Percentiles rank a stretch among this genome's conserved stretches.
phyloP scores from a whole-genome alignment of 2,113 vertebrate species.

The Ceuthmochares aereus region DNA sequence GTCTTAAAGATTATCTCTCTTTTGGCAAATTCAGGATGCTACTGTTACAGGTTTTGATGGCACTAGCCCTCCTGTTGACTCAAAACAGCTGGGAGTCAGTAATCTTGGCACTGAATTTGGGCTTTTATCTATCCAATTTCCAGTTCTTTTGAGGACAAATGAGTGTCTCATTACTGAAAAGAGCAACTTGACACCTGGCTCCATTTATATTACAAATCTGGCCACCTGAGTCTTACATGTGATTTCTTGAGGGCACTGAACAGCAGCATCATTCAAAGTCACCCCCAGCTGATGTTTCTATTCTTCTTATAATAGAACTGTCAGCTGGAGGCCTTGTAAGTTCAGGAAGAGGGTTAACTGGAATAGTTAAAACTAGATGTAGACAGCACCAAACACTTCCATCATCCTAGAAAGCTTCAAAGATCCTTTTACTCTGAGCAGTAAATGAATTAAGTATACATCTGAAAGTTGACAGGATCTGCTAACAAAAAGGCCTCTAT shows the following conservation, averaged over 20 bases:
- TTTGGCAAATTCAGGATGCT: neutral
- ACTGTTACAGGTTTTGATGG: neutral
- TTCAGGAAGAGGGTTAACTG: neutral
- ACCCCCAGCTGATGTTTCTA: neutral
- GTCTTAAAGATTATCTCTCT: neutral
- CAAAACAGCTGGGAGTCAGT: neutral
- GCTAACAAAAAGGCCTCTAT: neutral
- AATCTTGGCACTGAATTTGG: neutral
- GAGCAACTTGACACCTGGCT: neutral
- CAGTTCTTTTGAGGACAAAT: neutral
- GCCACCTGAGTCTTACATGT: neutral
- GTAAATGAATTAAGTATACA: neutral
- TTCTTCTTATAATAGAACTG: neutral
- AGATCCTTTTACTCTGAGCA: neutral
- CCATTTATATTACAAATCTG: neutral
- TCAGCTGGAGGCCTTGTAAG: neutral
- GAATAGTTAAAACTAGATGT: neutral
- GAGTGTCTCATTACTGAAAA: neutral
- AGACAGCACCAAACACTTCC: neutral
- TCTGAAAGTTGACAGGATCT: neutral
- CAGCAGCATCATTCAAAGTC: neutral
- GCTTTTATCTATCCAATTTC: neutral
- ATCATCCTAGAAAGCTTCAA: neutral
- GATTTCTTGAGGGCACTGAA: constrained; percentile 1
- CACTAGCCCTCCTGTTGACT: neutral